Base-by-base conservation (phyloP, 2,797 vertebrate species). In the Rousettus madagascariensis region DNA sequence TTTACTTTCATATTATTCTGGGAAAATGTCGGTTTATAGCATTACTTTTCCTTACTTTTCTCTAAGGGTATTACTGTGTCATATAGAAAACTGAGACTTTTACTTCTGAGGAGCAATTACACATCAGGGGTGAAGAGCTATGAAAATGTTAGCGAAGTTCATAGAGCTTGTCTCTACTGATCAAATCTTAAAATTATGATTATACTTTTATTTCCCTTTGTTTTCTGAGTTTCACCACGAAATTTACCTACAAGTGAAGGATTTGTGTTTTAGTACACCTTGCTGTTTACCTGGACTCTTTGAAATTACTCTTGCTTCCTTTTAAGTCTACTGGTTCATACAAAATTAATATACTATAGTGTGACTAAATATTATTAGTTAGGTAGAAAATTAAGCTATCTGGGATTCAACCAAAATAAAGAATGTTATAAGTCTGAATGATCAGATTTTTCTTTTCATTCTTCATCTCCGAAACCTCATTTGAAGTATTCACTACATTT, bases 331-430 rank as follows among this genome's bases (percentile, higher is more conserved):
- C 98, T 98, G 97, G 96, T 96, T 98, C 59, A 46, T 97, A 97
- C 97, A 98, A 98, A 99, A 99, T 99, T 98, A 99, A 98, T 98
- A 98, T 95, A 97, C 95, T 97, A 96, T 95, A 98, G 97, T 97
- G 97, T 98, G 97, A 98, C 98, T 98, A 97, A 99, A 98, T 98
- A 98, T 98, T 99, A 98, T 98, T 98, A 98, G 97, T 98, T 98
- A 99, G 97, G 92, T 95, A 95, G 98, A 98, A 98, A 99, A 99
- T 97, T 95, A 98, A 98, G 96, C 80, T 94, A 97, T 97, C 98
- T 98, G 91, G 97, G 98, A 98, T 99, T 99, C 98, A 98, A 98
- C 98, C 97, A 98, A 95, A 95, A 98, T 98, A 98, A 97, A 98
- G 98, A 98, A 97, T 98, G 97, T 98, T 97, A 97, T 91, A 97